These are phyloP conservation scores for Drosophila barbarae DNA, from an alignment of 2,888 invertebrate species.

Conservation along the genomic window DNA sequence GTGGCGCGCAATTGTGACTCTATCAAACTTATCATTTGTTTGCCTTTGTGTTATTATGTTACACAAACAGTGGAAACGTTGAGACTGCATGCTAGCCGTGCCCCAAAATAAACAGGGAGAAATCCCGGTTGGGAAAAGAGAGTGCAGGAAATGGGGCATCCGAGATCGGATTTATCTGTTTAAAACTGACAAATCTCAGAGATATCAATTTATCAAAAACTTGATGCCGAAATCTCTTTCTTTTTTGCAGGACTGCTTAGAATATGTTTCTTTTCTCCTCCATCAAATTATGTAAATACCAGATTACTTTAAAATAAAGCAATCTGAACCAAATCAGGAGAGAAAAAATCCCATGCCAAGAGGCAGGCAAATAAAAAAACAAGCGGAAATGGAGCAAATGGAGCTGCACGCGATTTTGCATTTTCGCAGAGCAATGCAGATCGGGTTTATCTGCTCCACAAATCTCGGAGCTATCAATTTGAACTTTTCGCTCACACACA, in stretches of 20 bases:
- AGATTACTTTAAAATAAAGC: conserved; percentile 4
- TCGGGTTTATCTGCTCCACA: conserved; percentile 58
- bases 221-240: background rate
- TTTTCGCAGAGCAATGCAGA: conserved; percentile 60
- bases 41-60: conserved; percentile 71
- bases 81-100: conserved; percentile 8
- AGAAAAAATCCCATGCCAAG: conserved; percentile 11
- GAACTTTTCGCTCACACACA: conserved; percentile 64
- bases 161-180: background rate
- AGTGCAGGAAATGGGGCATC: conserved; percentile 4
- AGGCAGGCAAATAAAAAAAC: background rate
- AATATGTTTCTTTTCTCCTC: background rate
- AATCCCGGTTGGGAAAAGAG: background rate
- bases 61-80: conserved; percentile 66
- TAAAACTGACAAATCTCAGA: background rate
- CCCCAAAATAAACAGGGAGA: conserved; percentile 13
- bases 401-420: conserved; percentile 68
- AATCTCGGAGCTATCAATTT: conserved; percentile 70
- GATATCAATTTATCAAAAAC: background rate
- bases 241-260: background rate
- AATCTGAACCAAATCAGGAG: background rate
- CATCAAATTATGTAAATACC: conserved; percentile 2
- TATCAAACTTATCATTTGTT: conserved; percentile 75
- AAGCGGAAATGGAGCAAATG: conserved; percentile 40
- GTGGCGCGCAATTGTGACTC: conserved; percentile 64